Base-by-base conservation (phyloP, 2,113 vertebrate genomes). In the Marmota flaviventris region DNA sequence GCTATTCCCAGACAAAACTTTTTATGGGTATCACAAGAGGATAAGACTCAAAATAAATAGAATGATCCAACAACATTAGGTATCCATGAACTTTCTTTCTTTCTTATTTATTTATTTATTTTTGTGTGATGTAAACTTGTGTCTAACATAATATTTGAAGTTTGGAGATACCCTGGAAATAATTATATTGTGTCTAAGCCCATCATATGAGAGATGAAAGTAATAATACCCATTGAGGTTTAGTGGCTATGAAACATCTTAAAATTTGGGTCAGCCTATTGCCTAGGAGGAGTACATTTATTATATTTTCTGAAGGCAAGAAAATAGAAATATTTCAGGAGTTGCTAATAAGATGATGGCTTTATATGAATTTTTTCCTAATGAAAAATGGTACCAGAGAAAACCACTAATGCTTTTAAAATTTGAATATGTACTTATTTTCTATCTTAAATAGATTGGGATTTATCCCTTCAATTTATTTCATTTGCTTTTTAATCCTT, bases 321-420 rank as follows among this genome's bases (percentile, higher is more conserved):
- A 84, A 73, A 63, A 61, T 56, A 95, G 20, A 90, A 87, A 45
- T 56, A 39, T 93, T 95, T 88, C 34, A 56, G 5, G 37, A 91
- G 18, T 95, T 94, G 32, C 8, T 96, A 95, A 86, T 93, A 45
- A 95, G 37, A 67, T 32, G 29, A 86, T 82, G 58, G 32, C 48
- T 90, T 78, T 65, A 65, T 63, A 78, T 73, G 18, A 11, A 51
- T 53, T 82, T 93, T 93, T 93, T n/a, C 7, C 32, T 85, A 70
- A 85, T 76, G 48, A 96, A 91, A 96, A 89, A 11, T 85, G 17
- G 32, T 91, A 76, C 39, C 29, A 70, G 29, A 77, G 22, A 7
- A 45, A 85, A 16, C 20, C 42, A 67, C 2, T 48, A 85, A 81
- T 65, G 10, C 56, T 51, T 93, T 72, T 67, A 91, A 89, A 93